phyloP scores from a whole-genome alignment of 23 tunicate genomes.

The Ascidia mentula region DNA sequence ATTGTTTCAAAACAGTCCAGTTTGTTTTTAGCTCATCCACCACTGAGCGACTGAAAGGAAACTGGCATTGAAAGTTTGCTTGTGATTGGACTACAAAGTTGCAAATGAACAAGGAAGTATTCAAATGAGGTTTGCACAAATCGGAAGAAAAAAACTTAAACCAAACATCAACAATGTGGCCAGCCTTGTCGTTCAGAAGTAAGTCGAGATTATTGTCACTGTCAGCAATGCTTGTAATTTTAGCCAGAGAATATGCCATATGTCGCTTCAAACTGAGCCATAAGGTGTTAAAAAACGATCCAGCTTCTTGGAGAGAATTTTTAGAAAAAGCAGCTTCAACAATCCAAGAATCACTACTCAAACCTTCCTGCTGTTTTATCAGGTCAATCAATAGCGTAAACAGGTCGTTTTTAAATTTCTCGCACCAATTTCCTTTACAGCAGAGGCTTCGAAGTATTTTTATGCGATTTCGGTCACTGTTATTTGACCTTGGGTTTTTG shows the following conservation, averaged over 20 bases:
- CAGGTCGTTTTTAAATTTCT: not conserved
- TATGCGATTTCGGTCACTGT: slow-evolving; percentile 31
- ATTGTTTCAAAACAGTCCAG: slow-evolving; percentile 7
- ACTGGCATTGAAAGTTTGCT: not conserved
- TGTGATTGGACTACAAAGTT: slow-evolving; percentile 15
- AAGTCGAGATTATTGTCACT: slow-evolving; percentile 39
- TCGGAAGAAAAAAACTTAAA: not conserved
- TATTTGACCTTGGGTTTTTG: slow-evolving; percentile 13
- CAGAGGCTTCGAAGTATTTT: slow-evolving; percentile 26
- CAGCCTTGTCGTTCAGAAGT: not conserved
- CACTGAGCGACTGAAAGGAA: slow-evolving; percentile 14
- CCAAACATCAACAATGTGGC: not conserved
- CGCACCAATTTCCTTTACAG: not conserved
- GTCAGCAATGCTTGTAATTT: slow-evolving; percentile 29
- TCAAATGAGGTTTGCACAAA: slow-evolving; percentile 16
- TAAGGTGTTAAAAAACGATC: slow-evolving; percentile 46
- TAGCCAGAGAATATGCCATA: slow-evolving; percentile 21
- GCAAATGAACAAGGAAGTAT: not conserved
- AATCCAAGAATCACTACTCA: slow-evolving; percentile 18
- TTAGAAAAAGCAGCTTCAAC: slow-evolving; percentile 38
- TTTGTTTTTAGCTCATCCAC: not conserved
- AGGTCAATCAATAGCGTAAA: not conserved
- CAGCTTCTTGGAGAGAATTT: slow-evolving; percentile 42
- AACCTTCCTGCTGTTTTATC: not conserved
- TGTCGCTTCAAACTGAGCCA: slow-evolving; percentile 41